phyloP scores from a whole-genome alignment of 2,113 vertebrate genomes.

The Anhinga anhinga region DNA sequence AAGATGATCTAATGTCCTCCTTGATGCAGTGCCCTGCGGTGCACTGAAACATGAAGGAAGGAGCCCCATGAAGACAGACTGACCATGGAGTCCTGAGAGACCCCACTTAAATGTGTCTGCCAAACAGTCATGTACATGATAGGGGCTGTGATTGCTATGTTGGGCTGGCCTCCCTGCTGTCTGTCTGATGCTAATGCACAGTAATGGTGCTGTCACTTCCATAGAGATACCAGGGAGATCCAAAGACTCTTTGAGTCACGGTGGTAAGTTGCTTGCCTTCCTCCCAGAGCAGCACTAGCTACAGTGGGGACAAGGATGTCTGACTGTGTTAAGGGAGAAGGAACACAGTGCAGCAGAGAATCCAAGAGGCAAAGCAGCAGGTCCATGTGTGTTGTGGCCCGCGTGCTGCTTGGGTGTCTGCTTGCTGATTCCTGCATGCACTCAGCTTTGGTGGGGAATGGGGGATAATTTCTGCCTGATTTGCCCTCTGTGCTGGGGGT shows the following conservation, averaged over 20 bases:
- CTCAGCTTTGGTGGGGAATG: not conserved
- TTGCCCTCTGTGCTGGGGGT: not conserved
- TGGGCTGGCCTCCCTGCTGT: not conserved
- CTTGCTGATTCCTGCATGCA: not conserved
- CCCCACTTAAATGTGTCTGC: not conserved
- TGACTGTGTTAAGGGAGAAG: not conserved
- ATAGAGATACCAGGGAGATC: not conserved
- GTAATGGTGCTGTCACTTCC: not conserved
- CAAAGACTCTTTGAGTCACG: not conserved
- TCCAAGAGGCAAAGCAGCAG: not conserved
- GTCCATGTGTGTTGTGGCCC: not conserved
- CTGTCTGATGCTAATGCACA: not conserved
- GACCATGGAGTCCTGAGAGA: not conserved
- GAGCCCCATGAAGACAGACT: not conserved
- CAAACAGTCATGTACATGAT: not conserved
- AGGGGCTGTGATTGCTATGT: not conserved
- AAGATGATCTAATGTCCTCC: not conserved
- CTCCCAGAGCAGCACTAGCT: not conserved
- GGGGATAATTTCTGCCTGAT: not conserved
- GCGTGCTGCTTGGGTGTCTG: rapidly evolving
- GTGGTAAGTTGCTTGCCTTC: not conserved
- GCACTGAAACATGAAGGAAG: not conserved
- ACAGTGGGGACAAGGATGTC: not conserved
- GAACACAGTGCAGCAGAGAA: not conserved
- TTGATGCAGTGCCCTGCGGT: not conserved